Conservation (phyloP, 2,797 vertebrate genomes). For the Ibycter americanus region DNA sequence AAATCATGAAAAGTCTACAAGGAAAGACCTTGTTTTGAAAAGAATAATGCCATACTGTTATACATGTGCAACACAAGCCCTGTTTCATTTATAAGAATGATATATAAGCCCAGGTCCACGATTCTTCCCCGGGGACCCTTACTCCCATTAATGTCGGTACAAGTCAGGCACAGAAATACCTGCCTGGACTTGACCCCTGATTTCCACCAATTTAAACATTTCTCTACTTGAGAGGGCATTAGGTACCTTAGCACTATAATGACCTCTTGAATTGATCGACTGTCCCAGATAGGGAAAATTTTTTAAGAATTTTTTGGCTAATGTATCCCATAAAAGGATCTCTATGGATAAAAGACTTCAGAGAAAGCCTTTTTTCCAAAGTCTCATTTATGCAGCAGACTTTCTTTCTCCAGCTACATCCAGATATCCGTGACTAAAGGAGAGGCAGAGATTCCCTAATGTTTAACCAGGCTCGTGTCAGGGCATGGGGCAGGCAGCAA, state of each 20-base stretch:
- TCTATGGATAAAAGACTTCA: neutral
- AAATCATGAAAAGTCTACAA: neutral
- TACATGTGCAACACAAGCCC: neutral
- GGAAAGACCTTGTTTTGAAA: neutral
- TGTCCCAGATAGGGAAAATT: neutral
- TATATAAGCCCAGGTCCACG: neutral
- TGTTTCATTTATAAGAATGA: neutral
- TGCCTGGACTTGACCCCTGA: conserved; percentile 1
- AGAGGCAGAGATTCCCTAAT: neutral
- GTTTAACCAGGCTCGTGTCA: neutral
- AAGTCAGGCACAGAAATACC: conserved; percentile 27
- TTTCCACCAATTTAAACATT: conserved; percentile 39
- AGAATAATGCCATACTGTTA: neutral
- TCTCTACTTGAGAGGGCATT: neutral
- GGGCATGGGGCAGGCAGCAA: neutral
- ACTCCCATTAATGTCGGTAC: neutral
- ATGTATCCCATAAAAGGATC: neutral
- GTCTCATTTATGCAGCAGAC: neutral
- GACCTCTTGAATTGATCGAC: neutral
- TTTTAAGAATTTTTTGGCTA: neutral
- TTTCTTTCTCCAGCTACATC: neutral
- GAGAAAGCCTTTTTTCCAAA: neutral
- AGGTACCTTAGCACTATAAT: neutral
- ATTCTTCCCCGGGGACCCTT: neutral
- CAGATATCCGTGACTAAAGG: neutral